Conservation (phyloP, 2,797 vertebrate genomes). For the Aphelocoma californica region DNA sequence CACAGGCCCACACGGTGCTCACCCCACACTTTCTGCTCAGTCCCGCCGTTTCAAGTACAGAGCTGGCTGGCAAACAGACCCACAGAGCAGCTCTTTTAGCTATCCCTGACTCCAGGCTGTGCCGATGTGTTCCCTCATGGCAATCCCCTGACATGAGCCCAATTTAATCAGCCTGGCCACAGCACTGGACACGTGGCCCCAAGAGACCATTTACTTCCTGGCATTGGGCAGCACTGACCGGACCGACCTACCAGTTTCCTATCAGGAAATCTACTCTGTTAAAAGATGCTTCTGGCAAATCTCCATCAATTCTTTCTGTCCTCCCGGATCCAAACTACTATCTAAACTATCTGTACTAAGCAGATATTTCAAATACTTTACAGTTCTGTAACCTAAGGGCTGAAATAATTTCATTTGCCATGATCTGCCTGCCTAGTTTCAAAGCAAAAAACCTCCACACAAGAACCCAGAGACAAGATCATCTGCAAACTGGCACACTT, state of each 20-base stretch:
- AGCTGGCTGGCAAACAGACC: neutral
- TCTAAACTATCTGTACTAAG: neutral
- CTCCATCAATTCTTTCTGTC: neutral
- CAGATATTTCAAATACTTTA: neutral
- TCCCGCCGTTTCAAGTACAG: neutral
- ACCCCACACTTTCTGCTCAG: neutral
- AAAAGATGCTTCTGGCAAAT: neutral
- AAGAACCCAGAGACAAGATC: neutral
- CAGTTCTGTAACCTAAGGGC: neutral
- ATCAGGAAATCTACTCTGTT: neutral
- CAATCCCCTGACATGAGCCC: neutral
- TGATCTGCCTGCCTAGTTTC: neutral
- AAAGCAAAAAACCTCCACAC: neutral
- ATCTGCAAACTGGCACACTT: neutral
- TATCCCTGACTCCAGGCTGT: neutral
- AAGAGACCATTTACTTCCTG: neutral
- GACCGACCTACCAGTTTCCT: neutral
- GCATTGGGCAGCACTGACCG: neutral
- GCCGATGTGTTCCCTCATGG: neutral
- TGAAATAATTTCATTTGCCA: neutral
- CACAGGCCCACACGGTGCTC: neutral
- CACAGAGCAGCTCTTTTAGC: neutral
- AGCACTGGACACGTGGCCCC: neutral
- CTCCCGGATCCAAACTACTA: neutral
- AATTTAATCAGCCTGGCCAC: neutral